Percentiles rank a stretch among this genome's conserved stretches.
phyloP scores from a whole-genome alignment of 1,140 invertebrate genomes.

The Lepeophtheirus salmonis region DNA sequence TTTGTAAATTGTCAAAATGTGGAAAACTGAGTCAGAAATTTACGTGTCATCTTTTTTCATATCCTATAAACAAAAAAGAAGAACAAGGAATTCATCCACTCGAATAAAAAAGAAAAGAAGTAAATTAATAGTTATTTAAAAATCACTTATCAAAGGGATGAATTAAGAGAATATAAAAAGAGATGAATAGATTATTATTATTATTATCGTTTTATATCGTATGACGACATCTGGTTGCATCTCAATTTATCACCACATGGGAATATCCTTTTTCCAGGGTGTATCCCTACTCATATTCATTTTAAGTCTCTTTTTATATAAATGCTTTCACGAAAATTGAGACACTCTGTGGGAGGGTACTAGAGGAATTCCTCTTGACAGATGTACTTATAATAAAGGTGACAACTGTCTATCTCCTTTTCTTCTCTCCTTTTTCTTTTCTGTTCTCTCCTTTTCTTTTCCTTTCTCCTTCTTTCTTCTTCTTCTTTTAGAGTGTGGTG shows the following conservation, averaged over 20 bases:
- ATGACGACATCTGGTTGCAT: neutral
- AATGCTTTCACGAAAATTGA: neutral
- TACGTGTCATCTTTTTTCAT: too few relatives aligned
- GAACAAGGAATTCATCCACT: too few relatives aligned
- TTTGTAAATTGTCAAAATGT: too few relatives aligned
- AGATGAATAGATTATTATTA: neutral
- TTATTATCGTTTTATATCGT: neutral
- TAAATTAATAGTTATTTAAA: constrained; percentile 1
- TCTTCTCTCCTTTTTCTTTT: too few relatives aligned
- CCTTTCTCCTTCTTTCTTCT: too few relatives aligned
- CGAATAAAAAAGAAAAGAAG: too few relatives aligned
- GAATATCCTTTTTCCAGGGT: too few relatives aligned
- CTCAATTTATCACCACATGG: neutral
- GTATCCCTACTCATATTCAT: neutral
- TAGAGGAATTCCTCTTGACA: neutral
- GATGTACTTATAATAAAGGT: neutral
- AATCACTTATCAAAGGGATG: neutral
- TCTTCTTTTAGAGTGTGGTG: too few relatives aligned
- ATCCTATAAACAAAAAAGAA: too few relatives aligned
- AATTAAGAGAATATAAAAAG: neutral
- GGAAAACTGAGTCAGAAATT: too few relatives aligned
- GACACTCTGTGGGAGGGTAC: neutral
- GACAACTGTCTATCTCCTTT: neutral
- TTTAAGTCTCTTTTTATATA: neutral
- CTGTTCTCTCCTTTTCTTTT: too few relatives aligned